These are phyloP conservation scores for Artibeus lituratus DNA, from an alignment of 2,797 vertebrate genomes.

Conservation along the genomic window DNA sequence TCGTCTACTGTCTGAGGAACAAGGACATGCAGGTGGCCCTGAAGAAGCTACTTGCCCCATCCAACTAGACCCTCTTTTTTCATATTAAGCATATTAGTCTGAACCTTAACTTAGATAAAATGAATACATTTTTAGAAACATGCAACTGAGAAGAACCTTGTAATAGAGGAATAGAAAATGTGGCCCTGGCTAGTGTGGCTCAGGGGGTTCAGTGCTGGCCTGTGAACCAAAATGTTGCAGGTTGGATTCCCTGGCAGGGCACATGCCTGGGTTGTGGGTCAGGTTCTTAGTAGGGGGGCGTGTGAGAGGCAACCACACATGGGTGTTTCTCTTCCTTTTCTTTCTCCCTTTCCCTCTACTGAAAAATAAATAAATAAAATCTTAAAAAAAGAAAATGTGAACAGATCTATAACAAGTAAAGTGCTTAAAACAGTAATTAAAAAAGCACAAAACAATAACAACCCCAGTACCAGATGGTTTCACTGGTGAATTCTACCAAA, in stretches of 20 bases:
- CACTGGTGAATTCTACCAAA: not conserved
- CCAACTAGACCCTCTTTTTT: not conserved
- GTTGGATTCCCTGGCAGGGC: too few species aligned
- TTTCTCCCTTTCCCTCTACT: too few species aligned
- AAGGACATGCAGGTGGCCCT: conserved; percentile 39
- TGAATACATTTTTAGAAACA: not conserved
- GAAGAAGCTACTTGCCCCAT: not conserved
- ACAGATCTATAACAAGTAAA: not conserved
- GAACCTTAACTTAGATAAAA: not conserved
- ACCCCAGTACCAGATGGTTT: not conserved
- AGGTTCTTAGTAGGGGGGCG: too few species aligned
- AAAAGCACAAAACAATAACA: not conserved
- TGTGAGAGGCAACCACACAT: too few species aligned
- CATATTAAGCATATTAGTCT: not conserved
- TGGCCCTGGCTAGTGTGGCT: not conserved
- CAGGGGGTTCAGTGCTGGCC: too few species aligned
- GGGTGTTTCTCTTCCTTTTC: too few species aligned
- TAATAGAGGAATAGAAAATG: not conserved
- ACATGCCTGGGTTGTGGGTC: too few species aligned
- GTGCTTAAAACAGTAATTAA: not conserved
- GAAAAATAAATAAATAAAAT: too few species aligned
- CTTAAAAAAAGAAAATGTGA: not conserved
- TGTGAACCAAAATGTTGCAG: too few species aligned
- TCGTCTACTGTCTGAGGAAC: conserved; percentile 61
- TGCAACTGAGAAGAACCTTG: not conserved